A percentile compares a stretch with the other conserved stretches of the same genome.
These are phyloP conservation scores for Melanotaenia boesemani DNA, from an alignment of 2,797 vertebrate genomes.

Conservation along the genomic window DNA sequence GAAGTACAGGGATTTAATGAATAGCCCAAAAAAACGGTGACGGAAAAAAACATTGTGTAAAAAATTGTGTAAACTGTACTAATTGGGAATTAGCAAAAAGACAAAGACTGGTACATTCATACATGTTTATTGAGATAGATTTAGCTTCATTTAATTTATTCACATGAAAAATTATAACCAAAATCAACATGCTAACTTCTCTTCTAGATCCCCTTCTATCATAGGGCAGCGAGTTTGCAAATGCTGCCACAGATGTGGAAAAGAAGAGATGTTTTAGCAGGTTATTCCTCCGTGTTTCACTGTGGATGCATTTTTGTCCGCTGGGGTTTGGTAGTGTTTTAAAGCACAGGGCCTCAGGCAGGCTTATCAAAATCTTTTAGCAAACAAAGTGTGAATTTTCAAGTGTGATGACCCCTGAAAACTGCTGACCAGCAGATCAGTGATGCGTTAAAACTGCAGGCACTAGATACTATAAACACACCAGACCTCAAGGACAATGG, in stretches of 20 bases:
- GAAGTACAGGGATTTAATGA: neutral
- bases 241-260: conserved; percentile 6
- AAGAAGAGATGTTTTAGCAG: conserved; percentile 12
- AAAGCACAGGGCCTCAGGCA: conserved; percentile 13
- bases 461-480: conserved; percentile 59
- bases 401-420: conserved; percentile 64
- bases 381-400: conserved; percentile 56
- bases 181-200: conserved; percentile 8
- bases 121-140: conserved; percentile 5
- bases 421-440: conserved; percentile 62
- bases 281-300: conserved; percentile 23
- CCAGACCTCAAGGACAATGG: conserved; percentile 66
- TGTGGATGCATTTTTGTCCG: conserved; percentile 20
- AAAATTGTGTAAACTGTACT: neutral
- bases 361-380: conserved; percentile 56
- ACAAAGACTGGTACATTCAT: neutral
- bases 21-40: neutral
- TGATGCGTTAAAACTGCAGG: conserved; percentile 64
- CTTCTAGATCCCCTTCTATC: neutral
- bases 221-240: neutral
- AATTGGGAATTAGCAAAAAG: neutral
- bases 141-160: neutral
- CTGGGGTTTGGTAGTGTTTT: conserved; percentile 9
- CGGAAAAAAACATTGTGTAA: neutral
- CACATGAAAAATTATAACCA: neutral